These are phyloP conservation scores for Melanaphis sacchari DNA, from an alignment of 1,140 invertebrate species.

Conservation along the genomic window DNA sequence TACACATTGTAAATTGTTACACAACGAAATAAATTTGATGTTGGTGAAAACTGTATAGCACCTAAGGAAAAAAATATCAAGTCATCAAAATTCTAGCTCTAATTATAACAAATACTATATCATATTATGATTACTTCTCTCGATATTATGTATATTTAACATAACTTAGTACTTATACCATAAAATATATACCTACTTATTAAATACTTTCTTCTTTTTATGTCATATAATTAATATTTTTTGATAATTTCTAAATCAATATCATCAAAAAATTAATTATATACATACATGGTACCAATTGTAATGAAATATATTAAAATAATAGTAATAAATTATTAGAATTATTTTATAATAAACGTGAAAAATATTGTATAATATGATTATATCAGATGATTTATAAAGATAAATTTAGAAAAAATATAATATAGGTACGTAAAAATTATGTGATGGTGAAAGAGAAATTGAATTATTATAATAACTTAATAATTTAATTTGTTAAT, in stretches of 20 bases:
- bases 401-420: neutral
- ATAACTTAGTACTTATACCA: neutral
- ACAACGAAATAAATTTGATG: too few relatives aligned
- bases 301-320: neutral
- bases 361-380: neutral
- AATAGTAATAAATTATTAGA: neutral
- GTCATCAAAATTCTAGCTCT: too few relatives aligned
- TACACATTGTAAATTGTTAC: too few relatives aligned
- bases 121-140: neutral
- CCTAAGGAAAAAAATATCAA: too few relatives aligned
- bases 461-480: neutral
- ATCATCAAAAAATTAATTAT: neutral
- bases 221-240: neutral
- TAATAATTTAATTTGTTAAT: neutral
- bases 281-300: neutral
- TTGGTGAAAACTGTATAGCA: too few relatives aligned
- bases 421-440: neutral
- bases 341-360: neutral
- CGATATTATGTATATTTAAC: neutral
- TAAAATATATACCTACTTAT: neutral
- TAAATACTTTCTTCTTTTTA: neutral
- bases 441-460: neutral
- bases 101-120: neutral
- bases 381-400: neutral
- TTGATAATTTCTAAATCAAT: neutral